Evolutionary conservation across 2,113 vertebrate genomes (phyloP), one percentile per base, ranked within the genome.

Genomic region (Mionectes macconnelli): DNA sequence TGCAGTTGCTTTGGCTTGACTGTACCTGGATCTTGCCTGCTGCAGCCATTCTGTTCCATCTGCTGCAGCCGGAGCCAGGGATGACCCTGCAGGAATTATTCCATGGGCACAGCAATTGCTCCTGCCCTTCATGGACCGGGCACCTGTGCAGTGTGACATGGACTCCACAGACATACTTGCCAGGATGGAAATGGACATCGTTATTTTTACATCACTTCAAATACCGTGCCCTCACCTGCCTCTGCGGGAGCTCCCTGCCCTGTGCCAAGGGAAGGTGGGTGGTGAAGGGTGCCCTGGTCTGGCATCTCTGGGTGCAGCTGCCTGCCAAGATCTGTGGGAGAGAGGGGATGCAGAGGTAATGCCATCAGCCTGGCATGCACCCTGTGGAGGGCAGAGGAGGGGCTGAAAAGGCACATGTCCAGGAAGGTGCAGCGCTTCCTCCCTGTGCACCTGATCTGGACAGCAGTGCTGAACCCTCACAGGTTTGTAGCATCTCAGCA

Each of bases 201-300:
- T 42, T n/a, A 11, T 68, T 80, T 88, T 8, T 42, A 40, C 21
- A 12, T 39, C 3, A 3, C 28, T 42, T 42, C 78, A 25, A n/a
- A 27, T 8, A 8, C 37, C 1, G 2, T 10, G 20, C 37, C 8
- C 39, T 63, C 45, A 1, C 2, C 52, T 21, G 60, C 52, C 50
- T 19, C 52, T 81, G 77, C 1, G 1, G 85, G 55, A 78, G 64
- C 42, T 49, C 45, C 69, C 27, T 18, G 64, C 8, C 42, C 28
- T 1, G 0, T 5, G 33, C 49, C 20, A 24, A 14, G 31, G 1
- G 1, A 55, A 33, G 1, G 4, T 20, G 21, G 35, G 7, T 40
- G 19, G 39, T 2, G 0, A 44, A 45, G 25, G 17, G 15, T 50
- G 40, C 37, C 28, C 3, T 1, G 21, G 4, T 69, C 40, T 40